Conservation (phyloP, 2,888 invertebrate species). For the Eupithecia vulgata region DNA sequence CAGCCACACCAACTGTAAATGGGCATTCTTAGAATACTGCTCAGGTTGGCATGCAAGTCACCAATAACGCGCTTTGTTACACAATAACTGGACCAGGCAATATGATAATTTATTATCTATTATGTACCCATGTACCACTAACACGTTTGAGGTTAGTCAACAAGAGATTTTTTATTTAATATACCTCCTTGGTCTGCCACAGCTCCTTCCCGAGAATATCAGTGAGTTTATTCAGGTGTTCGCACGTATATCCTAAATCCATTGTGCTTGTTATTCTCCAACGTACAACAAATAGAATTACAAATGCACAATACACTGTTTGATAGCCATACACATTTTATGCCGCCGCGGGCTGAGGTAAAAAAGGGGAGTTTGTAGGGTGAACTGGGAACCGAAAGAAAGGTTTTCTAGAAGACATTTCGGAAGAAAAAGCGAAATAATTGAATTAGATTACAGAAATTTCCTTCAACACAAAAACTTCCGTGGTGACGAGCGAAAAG, state of each 20-base stretch:
- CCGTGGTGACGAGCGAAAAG: slow-evolving; percentile 83
- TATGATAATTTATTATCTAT: slow-evolving; percentile 63
- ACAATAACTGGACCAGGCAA: slow-evolving; percentile 64
- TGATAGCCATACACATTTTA: slow-evolving; percentile 71
- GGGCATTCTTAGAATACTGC: slow-evolving; percentile 16
- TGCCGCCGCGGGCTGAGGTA: slow-evolving; percentile 52
- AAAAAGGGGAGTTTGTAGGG: slow-evolving; percentile 49
- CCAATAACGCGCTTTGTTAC: slow-evolving; percentile 44
- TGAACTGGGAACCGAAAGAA: slow-evolving; percentile 47
- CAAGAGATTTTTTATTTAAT: slow-evolving; percentile 34
- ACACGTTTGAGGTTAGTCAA: slow-evolving; percentile 73
- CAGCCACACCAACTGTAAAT: slow-evolving; percentile 12
- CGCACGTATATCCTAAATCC: slow-evolving; percentile 80
- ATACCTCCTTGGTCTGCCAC: slow-evolving; percentile 78
- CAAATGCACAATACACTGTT: slow-evolving; percentile 60
- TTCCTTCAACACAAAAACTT: slow-evolving; percentile 76
- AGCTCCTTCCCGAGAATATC: slow-evolving; percentile 72
- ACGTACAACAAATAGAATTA: slow-evolving; percentile 63
- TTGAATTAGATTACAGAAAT: slow-evolving; percentile 80
- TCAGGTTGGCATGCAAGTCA: slow-evolving; percentile 38
- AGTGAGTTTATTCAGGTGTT: slow-evolving; percentile 76
- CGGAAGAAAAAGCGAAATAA: slow-evolving; percentile 59
- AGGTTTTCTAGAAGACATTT: slow-evolving; percentile 66
- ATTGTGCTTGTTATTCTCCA: slow-evolving; percentile 60
- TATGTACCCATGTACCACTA: slow-evolving; percentile 47